Evolutionary conservation across 2,888 invertebrate genomes (phyloP), one percentile per base, ranked within the genome.

Genomic region (Leptothorax acervorum): DNA sequence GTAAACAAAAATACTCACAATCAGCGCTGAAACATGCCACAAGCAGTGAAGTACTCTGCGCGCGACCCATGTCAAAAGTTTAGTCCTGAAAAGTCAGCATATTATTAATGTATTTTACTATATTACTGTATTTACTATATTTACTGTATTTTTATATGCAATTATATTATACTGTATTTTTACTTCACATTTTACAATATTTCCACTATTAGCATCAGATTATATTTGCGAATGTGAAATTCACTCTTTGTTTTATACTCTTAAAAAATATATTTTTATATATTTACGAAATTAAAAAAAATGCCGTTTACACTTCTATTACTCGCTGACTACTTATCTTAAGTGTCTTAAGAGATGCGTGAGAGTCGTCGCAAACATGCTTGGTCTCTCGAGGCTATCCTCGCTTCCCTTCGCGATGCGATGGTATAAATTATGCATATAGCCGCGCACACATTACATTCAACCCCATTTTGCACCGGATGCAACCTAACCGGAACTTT

Each of bases 401-500:
- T 62, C 45, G 28, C 23, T 81, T 70, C 48, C 65, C 66, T 66
- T 57, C 65, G 78, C 35, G 35, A 35, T 6, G 35, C 55, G 55
- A 63, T 63, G 57, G 55, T 65, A 85, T 85, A 86, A 82, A 88
- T 87, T 84, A 88, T 83, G 84, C 83, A 75, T 60, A 57, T 70
- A 86, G 70, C 74, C 75, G 39, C 70, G 79, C 84, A 82, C 70
- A 76, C 84, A 82, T 85, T 74, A 81, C 68, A 76, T 79, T 83
- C 88, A 83, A 86, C 87, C 76, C 85, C 66, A 82, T 86, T 84
- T 86, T 76, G 76, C 81, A 88, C 89, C 90, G 89, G 90, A 90
- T 85, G 87, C 73, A 74, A 81, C 82, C 70, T 84, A 88, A 88
- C 88, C 89, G 89, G 88, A 90, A 88, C 84, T 88, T 90, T 87